phyloP scores from a whole-genome alignment of 1,140 invertebrate species.

The Drosophila pectinifera region DNA sequence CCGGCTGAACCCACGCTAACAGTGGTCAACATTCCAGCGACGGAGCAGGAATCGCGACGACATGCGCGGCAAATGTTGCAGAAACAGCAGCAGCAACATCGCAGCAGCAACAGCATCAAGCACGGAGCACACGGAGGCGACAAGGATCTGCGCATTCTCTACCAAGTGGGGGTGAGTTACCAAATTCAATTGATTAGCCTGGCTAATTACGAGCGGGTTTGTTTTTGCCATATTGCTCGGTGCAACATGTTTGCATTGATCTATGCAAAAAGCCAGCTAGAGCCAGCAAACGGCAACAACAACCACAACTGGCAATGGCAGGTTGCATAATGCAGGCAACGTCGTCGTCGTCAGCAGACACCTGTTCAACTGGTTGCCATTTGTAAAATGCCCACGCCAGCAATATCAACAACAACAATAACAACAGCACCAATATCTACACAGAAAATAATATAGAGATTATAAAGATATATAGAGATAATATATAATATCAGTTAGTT shows the following conservation, averaged over 20 bases:
- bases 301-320: slow-evolving; percentile 52
- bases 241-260: slow-evolving; percentile 58
- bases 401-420: slow-evolving; percentile 36
- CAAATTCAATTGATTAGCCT: slow-evolving; percentile 22
- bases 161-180: slow-evolving; percentile 83
- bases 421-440: slow-evolving; percentile 33
- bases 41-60: slow-evolving; percentile 42
- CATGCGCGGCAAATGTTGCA: slow-evolving; percentile 73
- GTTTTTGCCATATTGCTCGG: slow-evolving; percentile 13
- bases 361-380: slow-evolving; percentile 72
- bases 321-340: slow-evolving; percentile 75
- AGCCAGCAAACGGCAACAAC: slow-evolving; percentile 10
- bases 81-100: slow-evolving; percentile 51
- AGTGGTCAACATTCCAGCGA: slow-evolving; percentile 65
- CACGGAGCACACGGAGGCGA: slow-evolving; percentile 36
- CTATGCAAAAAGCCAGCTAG: slow-evolving; percentile 61
- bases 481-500: neutral
- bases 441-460: slow-evolving; percentile 25
- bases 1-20: slow-evolving; percentile 32
- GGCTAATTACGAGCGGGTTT: slow-evolving; percentile 50
- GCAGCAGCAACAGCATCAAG: slow-evolving; percentile 51
- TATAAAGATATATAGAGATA: too few species aligned
- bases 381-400: slow-evolving; percentile 74
- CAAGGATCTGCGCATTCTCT: slow-evolving; percentile 78
- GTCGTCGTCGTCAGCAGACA: slow-evolving; percentile 62